A percentile compares a stretch with the other conserved stretches of the same genome.
Conservation (phyloP, 2,797 vertebrate species). For the Thalassophryne amazonica region DNA sequence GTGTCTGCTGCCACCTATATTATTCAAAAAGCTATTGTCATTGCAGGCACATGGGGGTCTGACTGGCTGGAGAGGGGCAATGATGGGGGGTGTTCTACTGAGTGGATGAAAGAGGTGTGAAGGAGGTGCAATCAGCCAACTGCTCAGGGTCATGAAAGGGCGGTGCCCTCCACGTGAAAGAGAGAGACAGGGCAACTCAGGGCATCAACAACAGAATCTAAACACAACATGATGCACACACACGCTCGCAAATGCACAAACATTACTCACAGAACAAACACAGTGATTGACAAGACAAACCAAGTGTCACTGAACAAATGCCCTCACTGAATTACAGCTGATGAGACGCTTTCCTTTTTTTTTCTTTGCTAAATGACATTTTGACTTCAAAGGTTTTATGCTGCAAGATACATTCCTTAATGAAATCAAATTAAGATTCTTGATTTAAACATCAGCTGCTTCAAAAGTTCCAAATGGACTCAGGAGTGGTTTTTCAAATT, state of each 20-base stretch:
- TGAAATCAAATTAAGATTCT: too few species aligned
- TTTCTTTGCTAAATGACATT: too few species aligned
- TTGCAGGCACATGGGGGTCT: slow-evolving; percentile 17
- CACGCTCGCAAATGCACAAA: slow-evolving; percentile 39
- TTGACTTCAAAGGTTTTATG: too few species aligned
- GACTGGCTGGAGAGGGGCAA: background rate
- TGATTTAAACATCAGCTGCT: too few species aligned
- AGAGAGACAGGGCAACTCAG: slow-evolving; percentile 30
- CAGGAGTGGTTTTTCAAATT: too few species aligned
- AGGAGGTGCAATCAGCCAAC: slow-evolving; percentile 62
- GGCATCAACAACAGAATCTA: slow-evolving; percentile 26
- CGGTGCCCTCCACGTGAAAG: slow-evolving; percentile 59
- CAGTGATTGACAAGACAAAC: slow-evolving; percentile 25
- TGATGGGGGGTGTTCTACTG: slow-evolving; percentile 43
- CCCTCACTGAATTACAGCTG: too few species aligned
- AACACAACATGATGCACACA: slow-evolving; percentile 4
- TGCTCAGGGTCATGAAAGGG: slow-evolving; percentile 72
- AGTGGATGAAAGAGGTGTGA: slow-evolving; percentile 65
- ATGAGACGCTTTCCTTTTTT: too few species aligned
- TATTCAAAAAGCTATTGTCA: too few species aligned
- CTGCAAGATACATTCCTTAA: too few species aligned
- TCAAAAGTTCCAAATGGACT: too few species aligned
- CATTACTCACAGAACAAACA: slow-evolving; percentile 62
- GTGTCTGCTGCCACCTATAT: too few species aligned
- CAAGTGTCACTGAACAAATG: slow-evolving; percentile 23